Base-by-base conservation (phyloP, 2,888 invertebrate species). In the Euclidia mi region DNA sequence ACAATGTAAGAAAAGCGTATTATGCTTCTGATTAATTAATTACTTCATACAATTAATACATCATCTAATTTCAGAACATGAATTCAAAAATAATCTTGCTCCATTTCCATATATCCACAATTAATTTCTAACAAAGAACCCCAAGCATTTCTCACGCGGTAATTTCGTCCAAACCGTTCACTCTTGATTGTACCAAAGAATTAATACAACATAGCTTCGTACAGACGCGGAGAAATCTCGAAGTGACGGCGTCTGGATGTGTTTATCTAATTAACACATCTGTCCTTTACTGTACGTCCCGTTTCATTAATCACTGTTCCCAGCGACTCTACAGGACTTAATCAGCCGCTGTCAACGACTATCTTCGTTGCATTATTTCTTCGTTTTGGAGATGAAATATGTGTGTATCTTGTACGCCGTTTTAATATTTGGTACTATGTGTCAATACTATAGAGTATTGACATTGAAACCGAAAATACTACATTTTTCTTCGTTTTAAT, bases 191-290 rank as follows among this genome's bases (percentile, higher is more conserved):
- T 17, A 49, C 45, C 64, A 60, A 74, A 74, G 75, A 71, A 71
- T 71, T 71, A 72, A 72, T 72, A 67, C 38, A 75, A 74, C 64
- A 61, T 75, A 53, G 56, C 65, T 71, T 49, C 65, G 73, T 65
- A 71, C 65, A 71, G 70, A 72, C 59, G 56, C 31, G 12, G 50
- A 71, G 65, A 71, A 71, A 75, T 69, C 72, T 75, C 76, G 68
- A 73, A 71, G 53, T 72, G 75, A 79, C 71, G 74, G 59, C 66
- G 65, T 63, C 71, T 68, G 65, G 72, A 73, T 71, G 81, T 79
- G 83, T 78, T 79, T 78, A 86, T 87, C 82, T 87, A 88, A 88
- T 88, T 88, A 88, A 85, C 88, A 81, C 85, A 81, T 81, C 84
- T 82, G 84, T 82, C 83, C 81, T 78, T 77, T 76, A 74, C 52